A percentile compares a stretch with the other conserved stretches of the same genome.
phyloP scores from a whole-genome alignment of 2,797 vertebrate genomes.

The Chaunax sp. region DNA sequence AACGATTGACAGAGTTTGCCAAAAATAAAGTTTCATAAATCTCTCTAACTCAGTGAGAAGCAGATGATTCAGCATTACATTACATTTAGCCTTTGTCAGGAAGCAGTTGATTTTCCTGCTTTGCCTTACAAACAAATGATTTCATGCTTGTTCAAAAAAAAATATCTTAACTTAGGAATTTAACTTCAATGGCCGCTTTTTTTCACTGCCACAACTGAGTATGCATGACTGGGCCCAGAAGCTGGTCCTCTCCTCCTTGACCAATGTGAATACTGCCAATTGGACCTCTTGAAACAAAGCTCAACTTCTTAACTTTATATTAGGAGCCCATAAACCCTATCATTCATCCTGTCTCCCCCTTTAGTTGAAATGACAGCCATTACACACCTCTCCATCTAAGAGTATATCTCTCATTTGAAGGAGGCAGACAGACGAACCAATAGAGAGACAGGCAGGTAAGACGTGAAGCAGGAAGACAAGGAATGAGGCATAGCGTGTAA shows the following conservation, averaged over 20 bases:
- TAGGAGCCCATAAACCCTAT: constrained; percentile 67
- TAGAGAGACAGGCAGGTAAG: constrained; percentile 2
- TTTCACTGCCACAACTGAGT: constrained; percentile 3
- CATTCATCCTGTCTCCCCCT: constrained; percentile 23
- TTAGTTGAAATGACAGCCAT: constrained; percentile 22
- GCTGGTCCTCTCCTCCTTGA: constrained; percentile 9
- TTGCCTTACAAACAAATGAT: constrained; percentile 18
- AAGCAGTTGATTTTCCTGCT: background rate
- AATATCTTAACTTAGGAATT: background rate
- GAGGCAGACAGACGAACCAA: constrained; percentile 8
- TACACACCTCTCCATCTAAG: constrained; percentile 39
- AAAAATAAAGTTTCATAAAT: constrained; percentile 11
- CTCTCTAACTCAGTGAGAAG: constrained; percentile 3
- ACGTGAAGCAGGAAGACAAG: constrained; percentile 1
- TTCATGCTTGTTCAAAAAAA: constrained; percentile 20
- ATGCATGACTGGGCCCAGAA: constrained; percentile 2
- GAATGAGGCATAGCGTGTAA: background rate
- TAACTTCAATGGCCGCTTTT: background rate
- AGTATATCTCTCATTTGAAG: constrained; percentile 21
- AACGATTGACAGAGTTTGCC: background rate
- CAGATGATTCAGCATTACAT: constrained; percentile 1
- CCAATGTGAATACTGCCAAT: constrained; percentile 46
- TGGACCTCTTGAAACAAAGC: constrained; percentile 58
- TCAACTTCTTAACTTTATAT: constrained; percentile 72
- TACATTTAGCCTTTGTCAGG: constrained; percentile 11